phyloP scores from a whole-genome alignment of 35 echinoderm and acorn worm species.

The Holothuria glaberrima region DNA sequence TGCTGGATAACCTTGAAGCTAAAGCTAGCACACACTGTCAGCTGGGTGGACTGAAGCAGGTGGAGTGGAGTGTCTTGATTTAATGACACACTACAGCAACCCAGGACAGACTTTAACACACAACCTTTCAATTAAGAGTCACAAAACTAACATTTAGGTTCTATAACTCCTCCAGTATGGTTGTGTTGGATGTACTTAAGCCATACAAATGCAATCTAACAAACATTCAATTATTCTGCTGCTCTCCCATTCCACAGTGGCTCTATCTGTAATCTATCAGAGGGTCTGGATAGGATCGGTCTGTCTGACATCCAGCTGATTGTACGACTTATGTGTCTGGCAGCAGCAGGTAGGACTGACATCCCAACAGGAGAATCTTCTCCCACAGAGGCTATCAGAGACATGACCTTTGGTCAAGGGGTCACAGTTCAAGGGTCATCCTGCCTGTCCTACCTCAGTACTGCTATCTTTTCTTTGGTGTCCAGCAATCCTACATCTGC shows the following conservation, averaged over 20 bases:
- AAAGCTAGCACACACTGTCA: too few species aligned
- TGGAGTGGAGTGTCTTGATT: too few species aligned
- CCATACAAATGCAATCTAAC: too few species aligned
- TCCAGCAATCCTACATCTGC: slow-evolving; percentile 82
- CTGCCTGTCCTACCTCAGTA: slow-evolving; percentile 88
- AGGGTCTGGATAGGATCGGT: slow-evolving; percentile 85
- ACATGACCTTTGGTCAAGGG: slow-evolving; percentile 14
- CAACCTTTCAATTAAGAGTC: too few species aligned
- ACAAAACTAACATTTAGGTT: too few species aligned
- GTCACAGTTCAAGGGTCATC: slow-evolving; percentile 66
- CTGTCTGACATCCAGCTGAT: slow-evolving; percentile 89
- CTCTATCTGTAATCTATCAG: slow-evolving; percentile 88
- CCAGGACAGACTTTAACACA: too few species aligned
- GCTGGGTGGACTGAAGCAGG: too few species aligned
- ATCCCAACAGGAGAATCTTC: slow-evolving; percentile 66
- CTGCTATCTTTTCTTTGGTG: slow-evolving; percentile 86
- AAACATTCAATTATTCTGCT: background rate
- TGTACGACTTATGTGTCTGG: slow-evolving; percentile 90
- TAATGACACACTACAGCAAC: too few species aligned
- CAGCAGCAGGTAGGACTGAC: slow-evolving; percentile 91
- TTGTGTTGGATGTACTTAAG: background rate
- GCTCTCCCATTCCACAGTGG: slow-evolving; percentile 61
- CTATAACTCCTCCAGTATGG: too few species aligned
- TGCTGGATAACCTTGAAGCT: too few species aligned
- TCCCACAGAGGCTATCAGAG: slow-evolving; percentile 12